These are phyloP conservation scores for Papilio helenus DNA, from an alignment of 1,140 invertebrate genomes.

Conservation along the genomic window DNA sequence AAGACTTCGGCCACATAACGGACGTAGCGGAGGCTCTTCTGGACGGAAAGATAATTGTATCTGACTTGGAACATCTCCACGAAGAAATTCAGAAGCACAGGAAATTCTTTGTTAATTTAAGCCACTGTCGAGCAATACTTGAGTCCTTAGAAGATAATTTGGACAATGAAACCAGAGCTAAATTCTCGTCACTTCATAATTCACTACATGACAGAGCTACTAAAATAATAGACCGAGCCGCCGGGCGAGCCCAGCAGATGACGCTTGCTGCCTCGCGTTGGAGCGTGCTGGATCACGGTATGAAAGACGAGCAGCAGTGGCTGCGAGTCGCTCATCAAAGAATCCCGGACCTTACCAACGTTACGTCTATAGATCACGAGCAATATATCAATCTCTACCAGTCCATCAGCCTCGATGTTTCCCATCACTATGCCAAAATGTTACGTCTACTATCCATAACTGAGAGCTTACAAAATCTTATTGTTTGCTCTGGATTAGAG, in stretches of 20 bases:
- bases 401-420: slow-evolving; percentile 89
- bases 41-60: slow-evolving; percentile 89
- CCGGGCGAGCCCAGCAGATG: slow-evolving; percentile 90
- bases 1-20: slow-evolving; percentile 93
- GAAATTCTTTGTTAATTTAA: slow-evolving; percentile 94
- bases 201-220: slow-evolving; percentile 89
- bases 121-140: slow-evolving; percentile 91
- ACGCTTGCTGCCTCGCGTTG: slow-evolving; percentile 91
- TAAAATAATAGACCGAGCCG: slow-evolving; percentile 89
- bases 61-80: slow-evolving; percentile 89
- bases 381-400: slow-evolving; percentile 93
- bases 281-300: slow-evolving; percentile 90
- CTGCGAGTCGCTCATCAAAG: slow-evolving; percentile 90
- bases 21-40: slow-evolving; percentile 91
- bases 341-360: slow-evolving; percentile 89
- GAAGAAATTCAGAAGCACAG: slow-evolving; percentile 95
- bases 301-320: slow-evolving; percentile 92
- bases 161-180: slow-evolving; percentile 89
- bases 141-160: slow-evolving; percentile 93
- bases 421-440: slow-evolving; percentile 90
- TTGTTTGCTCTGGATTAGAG: slow-evolving; percentile 88
- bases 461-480: slow-evolving; percentile 88
- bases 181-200: slow-evolving; percentile 89
- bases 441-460: slow-evolving; percentile 88
- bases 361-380: slow-evolving; percentile 91